Base-by-base conservation (phyloP, 2,113 vertebrate species). In the Oryzias melastigma region DNA sequence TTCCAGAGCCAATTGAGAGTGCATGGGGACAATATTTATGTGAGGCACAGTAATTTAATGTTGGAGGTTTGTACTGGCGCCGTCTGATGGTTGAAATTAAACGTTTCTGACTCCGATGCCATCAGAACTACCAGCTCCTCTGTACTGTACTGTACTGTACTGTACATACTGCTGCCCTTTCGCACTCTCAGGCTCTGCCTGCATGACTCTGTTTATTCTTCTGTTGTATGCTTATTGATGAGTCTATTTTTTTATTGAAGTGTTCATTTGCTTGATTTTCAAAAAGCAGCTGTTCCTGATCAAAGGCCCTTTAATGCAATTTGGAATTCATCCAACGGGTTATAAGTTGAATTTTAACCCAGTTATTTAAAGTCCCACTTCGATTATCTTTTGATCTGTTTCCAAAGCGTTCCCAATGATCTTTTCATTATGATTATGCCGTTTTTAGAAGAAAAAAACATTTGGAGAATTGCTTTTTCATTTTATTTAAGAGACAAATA, bases 11-110 rank as follows among this genome's bases (percentile, higher is more conserved):
- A 92, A 92, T 88, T 95, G 95, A 98, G 94, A 96, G 91, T 97
- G 96, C 90, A 95, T 90, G 96, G 94, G 92, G 96, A 97, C 92
- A 98, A 96, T 97, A 98, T 99, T 93, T 99, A 99, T 98, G 95
- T 99, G 95, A 98, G 97, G 94, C 97, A 98, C 96, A 98, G 97
- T 96, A 99, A 99, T 98, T 96, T 99, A 98, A 99, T 99, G 97
- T 97, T 99, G 95, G 97, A 98, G 97, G 97, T 99, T 98, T 92
- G 97, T 99, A 99, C 79, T 85, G 74, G 81, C 65, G 46, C 78
- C 66, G 51, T 45, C 78, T 72, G 81, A 85, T 84, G 79, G 87
- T 78, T 47, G 67, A 73, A 49, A 56, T 81, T 49, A 62, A 82
- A 80, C 67, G 71, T 86, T 80, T 80, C 71, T 85, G 65, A 76